Evolutionary conservation across 2,797 vertebrate genomes (phyloP).

Genomic region (Halcyon chelicuti): DNA sequence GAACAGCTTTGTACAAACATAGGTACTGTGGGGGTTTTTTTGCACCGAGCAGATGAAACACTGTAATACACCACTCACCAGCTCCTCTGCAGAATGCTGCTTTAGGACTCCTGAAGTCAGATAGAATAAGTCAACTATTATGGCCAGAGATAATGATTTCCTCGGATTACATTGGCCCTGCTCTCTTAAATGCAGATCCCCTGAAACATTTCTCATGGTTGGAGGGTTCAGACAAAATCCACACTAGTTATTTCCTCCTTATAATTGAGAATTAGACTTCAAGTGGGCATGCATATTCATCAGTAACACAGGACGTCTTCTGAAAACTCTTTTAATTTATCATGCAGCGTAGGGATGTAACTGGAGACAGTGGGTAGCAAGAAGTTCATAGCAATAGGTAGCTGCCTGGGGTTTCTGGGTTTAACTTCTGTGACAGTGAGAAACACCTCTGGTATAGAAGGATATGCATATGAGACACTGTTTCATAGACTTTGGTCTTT

Average conservation of each 20-base stretch:
- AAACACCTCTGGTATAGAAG: background rate
- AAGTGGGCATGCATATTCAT: constrained; percentile 32
- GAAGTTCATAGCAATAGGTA: background rate
- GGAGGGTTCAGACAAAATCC: background rate
- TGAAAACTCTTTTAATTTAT: constrained; percentile 5
- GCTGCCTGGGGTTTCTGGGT: background rate
- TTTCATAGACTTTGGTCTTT: background rate
- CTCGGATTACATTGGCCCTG: background rate
- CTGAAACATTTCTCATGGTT: background rate
- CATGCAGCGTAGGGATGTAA: background rate
- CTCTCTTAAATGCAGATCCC: background rate
- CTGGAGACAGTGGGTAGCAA: background rate
- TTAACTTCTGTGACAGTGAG: background rate
- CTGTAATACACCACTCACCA: background rate
- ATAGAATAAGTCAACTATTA: background rate
- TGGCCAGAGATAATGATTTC: background rate
- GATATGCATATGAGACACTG: background rate
- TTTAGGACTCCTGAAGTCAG: background rate
- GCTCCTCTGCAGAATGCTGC: background rate
- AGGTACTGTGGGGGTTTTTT: background rate
- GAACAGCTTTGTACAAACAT: background rate
- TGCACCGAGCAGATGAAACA: background rate
- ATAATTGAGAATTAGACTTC: background rate
- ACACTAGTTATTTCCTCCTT: background rate
- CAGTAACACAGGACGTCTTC: background rate